These are phyloP conservation scores for Pangasius sanitwongsei DNA, from an alignment of 2,797 vertebrate genomes.

Conservation along the genomic window DNA sequence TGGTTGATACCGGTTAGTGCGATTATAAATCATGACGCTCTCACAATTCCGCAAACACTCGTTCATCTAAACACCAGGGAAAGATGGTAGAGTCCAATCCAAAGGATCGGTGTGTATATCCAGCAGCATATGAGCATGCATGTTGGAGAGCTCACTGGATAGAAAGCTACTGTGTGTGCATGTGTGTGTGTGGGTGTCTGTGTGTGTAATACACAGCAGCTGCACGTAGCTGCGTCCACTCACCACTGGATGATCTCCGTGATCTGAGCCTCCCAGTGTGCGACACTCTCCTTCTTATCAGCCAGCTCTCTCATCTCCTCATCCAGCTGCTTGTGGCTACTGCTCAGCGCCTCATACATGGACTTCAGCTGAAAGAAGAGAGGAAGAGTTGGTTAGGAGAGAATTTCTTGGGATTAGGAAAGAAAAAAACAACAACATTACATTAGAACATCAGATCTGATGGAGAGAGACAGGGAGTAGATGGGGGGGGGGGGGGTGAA, in stretches of 20 bases:
- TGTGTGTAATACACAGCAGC: constrained; percentile 61
- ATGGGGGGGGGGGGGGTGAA: background rate
- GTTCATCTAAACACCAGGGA: background rate
- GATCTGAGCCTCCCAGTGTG: constrained; percentile 99
- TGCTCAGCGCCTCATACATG: constrained; percentile 84
- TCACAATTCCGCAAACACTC: background rate
- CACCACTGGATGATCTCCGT: constrained; percentile 99
- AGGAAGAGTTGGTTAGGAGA: background rate
- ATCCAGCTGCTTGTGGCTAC: constrained; percentile 87
- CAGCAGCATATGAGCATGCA: background rate
- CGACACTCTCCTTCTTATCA: constrained; percentile 96
- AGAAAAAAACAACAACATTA: background rate
- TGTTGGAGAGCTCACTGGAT: background rate
- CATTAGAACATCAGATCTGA: background rate
- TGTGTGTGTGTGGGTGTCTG: constrained; percentile 9
- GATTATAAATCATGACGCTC: background rate
- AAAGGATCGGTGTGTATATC: background rate
- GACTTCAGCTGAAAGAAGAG: constrained; percentile 75
- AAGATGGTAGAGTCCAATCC: background rate
- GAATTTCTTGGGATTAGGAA: background rate
- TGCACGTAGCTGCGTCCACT: constrained; percentile 62
- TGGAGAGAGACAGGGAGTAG: background rate
- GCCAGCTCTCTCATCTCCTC: constrained; percentile 92
- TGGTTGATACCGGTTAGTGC: background rate
- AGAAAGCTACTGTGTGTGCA: background rate